Conservation (phyloP, 2,113 vertebrate species). For the Zosterops pallidus region DNA sequence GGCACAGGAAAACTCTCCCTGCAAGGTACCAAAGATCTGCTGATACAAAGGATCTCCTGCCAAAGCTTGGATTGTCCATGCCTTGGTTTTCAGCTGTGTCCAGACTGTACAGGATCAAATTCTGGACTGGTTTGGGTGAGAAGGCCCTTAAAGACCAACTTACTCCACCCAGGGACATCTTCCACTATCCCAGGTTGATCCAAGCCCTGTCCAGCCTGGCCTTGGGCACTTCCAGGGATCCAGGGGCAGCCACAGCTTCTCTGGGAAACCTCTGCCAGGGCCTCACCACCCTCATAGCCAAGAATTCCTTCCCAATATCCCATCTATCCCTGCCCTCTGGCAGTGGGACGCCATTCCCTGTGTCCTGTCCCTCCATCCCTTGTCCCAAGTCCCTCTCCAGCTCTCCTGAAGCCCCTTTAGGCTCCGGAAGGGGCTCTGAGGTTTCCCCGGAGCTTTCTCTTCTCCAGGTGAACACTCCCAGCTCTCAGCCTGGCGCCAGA, state of each 20-base stretch:
- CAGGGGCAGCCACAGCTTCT: background rate
- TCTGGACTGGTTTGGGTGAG: background rate
- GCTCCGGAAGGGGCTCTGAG: fast-evolving
- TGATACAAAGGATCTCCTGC: background rate
- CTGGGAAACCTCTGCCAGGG: fast-evolving
- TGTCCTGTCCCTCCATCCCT: background rate
- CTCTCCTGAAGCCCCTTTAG: background rate
- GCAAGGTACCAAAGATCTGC: background rate
- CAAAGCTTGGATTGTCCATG: background rate
- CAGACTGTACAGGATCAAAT: background rate
- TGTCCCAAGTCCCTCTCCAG: background rate
- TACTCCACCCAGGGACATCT: too few relatives aligned
- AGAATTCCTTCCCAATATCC: background rate
- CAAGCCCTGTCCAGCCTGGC: fast-evolving
- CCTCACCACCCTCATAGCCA: fast-evolving
- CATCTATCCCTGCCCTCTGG: fast-evolving
- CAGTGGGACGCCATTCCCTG: background rate
- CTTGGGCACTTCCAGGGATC: background rate
- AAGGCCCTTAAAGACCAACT: background rate
- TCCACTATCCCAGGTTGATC: background rate
- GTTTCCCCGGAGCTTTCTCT: fast-evolving
- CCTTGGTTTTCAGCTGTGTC: background rate
- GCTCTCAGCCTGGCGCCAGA: background rate
- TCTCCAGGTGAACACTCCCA: fast-evolving
- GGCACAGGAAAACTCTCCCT: background rate